Conservation (phyloP, 2,797 vertebrate species). For the Carduelis carduelis region DNA sequence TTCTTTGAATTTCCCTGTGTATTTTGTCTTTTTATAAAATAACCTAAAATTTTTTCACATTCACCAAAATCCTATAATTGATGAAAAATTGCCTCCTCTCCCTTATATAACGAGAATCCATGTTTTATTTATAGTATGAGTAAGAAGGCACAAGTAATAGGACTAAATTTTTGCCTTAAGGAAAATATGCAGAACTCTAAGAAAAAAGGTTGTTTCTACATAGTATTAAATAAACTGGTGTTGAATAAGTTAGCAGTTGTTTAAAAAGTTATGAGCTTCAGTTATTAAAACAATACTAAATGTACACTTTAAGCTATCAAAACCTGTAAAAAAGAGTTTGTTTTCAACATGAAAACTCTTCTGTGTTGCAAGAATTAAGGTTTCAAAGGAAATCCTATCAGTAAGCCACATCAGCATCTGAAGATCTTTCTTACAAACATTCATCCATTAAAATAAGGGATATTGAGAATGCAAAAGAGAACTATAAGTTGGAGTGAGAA, state of each 20-base stretch:
- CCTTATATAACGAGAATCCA: neutral
- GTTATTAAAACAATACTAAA: neutral
- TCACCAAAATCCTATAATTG: neutral
- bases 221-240: neutral
- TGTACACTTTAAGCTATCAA: neutral
- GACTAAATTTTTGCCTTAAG: neutral
- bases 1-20: neutral
- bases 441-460: neutral
- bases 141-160: neutral
- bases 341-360: neutral
- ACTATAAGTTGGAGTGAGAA: neutral
- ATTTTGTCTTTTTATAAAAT: neutral
- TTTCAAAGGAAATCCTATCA: neutral
- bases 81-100: neutral
- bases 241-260: neutral
- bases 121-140: neutral
- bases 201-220: neutral
- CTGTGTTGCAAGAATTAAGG: neutral
- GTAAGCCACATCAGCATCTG: neutral
- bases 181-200: neutral
- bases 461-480: neutral
- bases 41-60: neutral
- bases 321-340: neutral
- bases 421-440: neutral
- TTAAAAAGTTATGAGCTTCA: neutral